A percentile compares a stretch with the other conserved stretches of the same genome.
Conservation (phyloP, 2,113 vertebrate genomes). For the Tachycineta bicolor region DNA sequence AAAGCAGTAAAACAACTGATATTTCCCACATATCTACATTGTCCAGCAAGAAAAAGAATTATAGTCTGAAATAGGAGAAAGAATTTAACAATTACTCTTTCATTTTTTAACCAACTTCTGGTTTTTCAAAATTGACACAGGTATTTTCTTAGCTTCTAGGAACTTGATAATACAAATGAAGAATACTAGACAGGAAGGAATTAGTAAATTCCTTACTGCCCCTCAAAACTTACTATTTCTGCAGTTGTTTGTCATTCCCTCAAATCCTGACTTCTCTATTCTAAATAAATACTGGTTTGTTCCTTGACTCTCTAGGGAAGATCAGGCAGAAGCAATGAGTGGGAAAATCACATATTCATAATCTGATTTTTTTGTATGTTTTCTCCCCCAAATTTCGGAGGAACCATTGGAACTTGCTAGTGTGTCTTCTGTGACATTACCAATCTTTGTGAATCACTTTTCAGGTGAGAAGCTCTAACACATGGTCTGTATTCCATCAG, state of each 20-base stretch:
- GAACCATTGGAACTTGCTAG: neutral
- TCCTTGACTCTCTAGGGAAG: neutral
- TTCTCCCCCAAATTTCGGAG: neutral
- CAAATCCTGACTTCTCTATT: neutral
- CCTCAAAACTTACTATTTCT: neutral
- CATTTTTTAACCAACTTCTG: neutral
- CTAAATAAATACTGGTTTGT: neutral
- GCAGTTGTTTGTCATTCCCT: neutral
- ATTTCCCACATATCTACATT: neutral
- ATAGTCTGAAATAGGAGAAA: neutral
- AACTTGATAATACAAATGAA: neutral
- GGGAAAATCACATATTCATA: neutral
- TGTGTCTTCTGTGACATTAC: neutral
- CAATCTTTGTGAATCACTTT: neutral
- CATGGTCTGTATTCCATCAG: neutral
- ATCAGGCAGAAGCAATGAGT: neutral
- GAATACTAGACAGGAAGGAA: neutral
- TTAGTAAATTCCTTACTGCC: neutral
- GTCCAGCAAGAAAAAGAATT: neutral
- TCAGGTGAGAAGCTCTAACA: neutral
- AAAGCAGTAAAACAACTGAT: neutral
- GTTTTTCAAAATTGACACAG: neutral
- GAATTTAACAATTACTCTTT: neutral
- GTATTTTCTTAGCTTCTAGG: neutral
- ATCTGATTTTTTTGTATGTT: neutral